Evolutionary conservation across 2,113 vertebrate species (phyloP).

Genomic region (Datnioides undecimradiatus): DNA sequence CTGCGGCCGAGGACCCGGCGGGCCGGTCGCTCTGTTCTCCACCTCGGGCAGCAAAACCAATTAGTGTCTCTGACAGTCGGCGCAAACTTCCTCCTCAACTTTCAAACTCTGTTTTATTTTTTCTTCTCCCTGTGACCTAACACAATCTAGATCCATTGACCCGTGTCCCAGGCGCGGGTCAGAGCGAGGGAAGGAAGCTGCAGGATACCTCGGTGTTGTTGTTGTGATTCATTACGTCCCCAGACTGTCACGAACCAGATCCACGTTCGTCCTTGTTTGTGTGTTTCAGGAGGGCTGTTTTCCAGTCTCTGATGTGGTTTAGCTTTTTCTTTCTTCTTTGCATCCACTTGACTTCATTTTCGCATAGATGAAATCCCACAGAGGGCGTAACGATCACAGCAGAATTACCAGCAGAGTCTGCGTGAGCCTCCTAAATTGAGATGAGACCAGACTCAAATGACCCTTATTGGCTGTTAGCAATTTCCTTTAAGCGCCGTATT

Average conservation of each 20-base stretch:
- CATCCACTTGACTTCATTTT: constrained; percentile 11
- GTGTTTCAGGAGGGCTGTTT: constrained; percentile 1
- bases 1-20: constrained; percentile 6
- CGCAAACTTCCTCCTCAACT: constrained; percentile 26
- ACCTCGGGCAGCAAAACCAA: constrained; percentile 68
- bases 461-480: constrained; percentile 25
- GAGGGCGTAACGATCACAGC: constrained; percentile 7
- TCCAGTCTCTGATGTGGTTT: constrained; percentile 18
- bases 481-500: constrained; percentile 22
- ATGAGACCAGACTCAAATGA: constrained; percentile 34
- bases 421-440: constrained; percentile 21
- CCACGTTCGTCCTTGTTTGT: constrained; percentile 27
- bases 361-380: constrained; percentile 8
- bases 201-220: constrained; percentile 14
- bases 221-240: constrained; percentile 37
- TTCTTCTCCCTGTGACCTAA: constrained; percentile 40
- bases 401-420: constrained; percentile 15
- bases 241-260: constrained; percentile 29
- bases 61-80: constrained; percentile 51
- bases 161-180: constrained; percentile 49
- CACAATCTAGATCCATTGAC: constrained; percentile 51
- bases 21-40: constrained; percentile 17
- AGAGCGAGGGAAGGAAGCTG: neutral
- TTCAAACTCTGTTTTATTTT: constrained; percentile 42
- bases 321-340: neutral